Base-by-base conservation (phyloP, 2,888 invertebrate genomes). In the Hypselothyrea guttata region DNA sequence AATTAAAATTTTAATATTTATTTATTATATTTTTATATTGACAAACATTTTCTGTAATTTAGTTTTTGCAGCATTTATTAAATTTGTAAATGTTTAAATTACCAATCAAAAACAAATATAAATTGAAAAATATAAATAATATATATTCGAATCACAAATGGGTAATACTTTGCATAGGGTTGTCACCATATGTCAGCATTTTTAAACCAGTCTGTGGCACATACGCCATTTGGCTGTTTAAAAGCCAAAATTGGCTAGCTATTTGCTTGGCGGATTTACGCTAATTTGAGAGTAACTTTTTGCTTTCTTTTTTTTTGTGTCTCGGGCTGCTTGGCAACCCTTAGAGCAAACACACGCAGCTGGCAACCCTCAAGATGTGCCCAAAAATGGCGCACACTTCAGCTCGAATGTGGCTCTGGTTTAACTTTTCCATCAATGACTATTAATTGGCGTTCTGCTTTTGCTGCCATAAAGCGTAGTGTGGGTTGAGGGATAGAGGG, bases 391-490 rank as follows among this genome's bases (percentile, higher is more conserved):
- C 40, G 55, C 71, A 59, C 75, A 82, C 78, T 75, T 75, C 69
- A 71, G 58, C 30, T 62, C 62, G 62, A 49, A 56, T 71, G 56
- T 22, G 51, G 63, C 66, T 45, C 54, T 18, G 67, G 62, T 47
- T 62, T 56, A 65, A 71, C 67, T 67, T 81, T 78, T 84, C 71
- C 84, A 78, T 84, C 77, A 84, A 78, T 84, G 78, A 64, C 82
- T 76, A 78, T 78, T 78, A 78, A 78, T 78, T 78, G 77, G 82
- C 64, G 56, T 78, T 63, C 74, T 81, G 42, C 47, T 59, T 51
- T 44, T 49, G 47, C 35, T 64, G 45, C 37, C 35, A 15, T 53
- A 13, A 2, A 7, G 37, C 7, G 11, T 15, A 9, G 4, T 8
- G 0, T 0, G 15, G 12, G 7, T 2, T 12, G 22, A 1, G 9